Base-by-base conservation (phyloP, 1,140 invertebrate species). In the Halictus rubicundus region DNA sequence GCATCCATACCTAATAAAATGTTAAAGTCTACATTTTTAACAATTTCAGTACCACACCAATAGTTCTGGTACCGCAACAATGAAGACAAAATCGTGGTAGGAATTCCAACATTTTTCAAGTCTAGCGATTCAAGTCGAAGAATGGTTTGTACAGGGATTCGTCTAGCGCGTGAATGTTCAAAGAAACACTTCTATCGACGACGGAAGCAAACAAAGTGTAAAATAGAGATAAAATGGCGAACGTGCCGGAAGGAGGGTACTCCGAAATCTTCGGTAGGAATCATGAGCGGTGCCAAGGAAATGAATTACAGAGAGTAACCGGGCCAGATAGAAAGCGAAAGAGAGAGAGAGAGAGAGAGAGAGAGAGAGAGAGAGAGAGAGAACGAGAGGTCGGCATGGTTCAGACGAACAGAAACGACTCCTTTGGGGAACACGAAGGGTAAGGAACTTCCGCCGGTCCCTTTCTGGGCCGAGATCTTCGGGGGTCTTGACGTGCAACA, bases 221-320 rank as follows among this genome's bases (percentile, higher is more conserved):
- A 73, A 65, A 65, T 73, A 57, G 19, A 66, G 77, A 73, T 79
- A 84, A 84, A 80, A 81, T 60, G 59, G 57, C 25, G 78, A 73
- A 61, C 59, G 68, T 85, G 69, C 49, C 12, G 75, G 78, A 75
- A 72, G 59, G 23, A 75, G 54, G 69, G 84, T 78, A 68, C 46
- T 27, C 60, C 65, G 32, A 59, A 66, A 74, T 83, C 68, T 80
- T 32, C 61, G 71, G 66, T 60, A 72, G 78, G 73, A 85, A 85
- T 85, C 83, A 85, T 79, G 83, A 84, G 57, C 84, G 60, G 70
- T 78, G 74, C 61, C 80, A 68, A 82, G 75, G 66, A 85, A 86
- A 85, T 85, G 84, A 86, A 86, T 85, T 82, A 74, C 80, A 57
- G 46, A 64, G 64, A n/a, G 73, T n/a, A 74, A 69, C 80, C 64